Base-by-base conservation (phyloP, 1,140 invertebrate genomes). In the Papilio polytes region DNA sequence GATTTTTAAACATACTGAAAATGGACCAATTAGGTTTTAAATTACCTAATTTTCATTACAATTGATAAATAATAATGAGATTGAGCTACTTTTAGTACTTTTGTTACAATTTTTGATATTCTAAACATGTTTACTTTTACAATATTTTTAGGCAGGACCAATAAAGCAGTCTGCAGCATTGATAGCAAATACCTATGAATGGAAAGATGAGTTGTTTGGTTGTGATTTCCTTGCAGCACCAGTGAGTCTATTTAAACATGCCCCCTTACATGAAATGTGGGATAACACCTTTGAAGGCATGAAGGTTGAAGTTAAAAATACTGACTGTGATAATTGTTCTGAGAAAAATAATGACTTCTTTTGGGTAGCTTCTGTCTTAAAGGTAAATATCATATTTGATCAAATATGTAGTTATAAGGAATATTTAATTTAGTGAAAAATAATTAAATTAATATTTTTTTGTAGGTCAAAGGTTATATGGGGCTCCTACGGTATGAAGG, bases 281-380 rank as follows among this genome's bases (percentile, higher is more conserved):
- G 98, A 99, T 85, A 98, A 97, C 88, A 98, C 99, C 80, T 97
- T 97, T 83, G 97, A 98, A 80, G 98, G 98, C 22, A 99, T 99
- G 98, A 99, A 99, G 95, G 98, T 99, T 0, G 98, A 99, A 95
- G 98, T 99, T 1, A 97, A 98, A 89, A 99, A 99, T 94, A 97
- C 97, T 13, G 98, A 99, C 93, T 97, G 97, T 91, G 97, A 98
- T 90, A 97, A 97, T 89, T 96, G 97, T 82, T 97, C 97, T 26
- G 97, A 97, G 82, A 97, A 95, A 26, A 84, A 95, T 95, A 89
- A 97, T 53, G 97, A 98, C 88, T 98, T 98, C 13, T 99, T 98
- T 95, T 99, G 98, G 98, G 98, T 99, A 70, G 98, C 98, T 59
- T 98, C 98, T 80, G 98, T 99, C 41, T 95, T 98, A 44, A 97